Evolutionary conservation across 2,888 invertebrate species (phyloP).

Genomic region (Spodoptera exigua): DNA sequence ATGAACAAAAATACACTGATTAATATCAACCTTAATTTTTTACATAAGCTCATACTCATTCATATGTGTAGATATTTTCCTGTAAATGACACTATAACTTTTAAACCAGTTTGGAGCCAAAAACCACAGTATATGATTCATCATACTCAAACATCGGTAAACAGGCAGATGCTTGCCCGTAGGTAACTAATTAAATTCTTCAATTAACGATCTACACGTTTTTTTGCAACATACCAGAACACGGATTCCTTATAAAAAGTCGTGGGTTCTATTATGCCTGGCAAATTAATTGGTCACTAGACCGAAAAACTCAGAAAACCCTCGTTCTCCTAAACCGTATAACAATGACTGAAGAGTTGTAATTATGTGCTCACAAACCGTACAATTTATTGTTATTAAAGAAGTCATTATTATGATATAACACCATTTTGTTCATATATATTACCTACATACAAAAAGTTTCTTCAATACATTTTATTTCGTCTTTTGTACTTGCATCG

Average conservation of each 20-base stretch:
- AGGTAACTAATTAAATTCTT: not conserved
- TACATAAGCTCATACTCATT: too few relatives aligned
- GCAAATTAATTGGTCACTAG: conserved; percentile 29
- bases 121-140: too few relatives aligned
- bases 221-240: conserved; percentile 32
- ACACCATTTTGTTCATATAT: conserved; percentile 14
- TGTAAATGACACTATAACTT: too few relatives aligned
- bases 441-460: too few relatives aligned
- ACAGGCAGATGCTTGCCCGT: too few relatives aligned
- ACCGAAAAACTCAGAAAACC: conserved; percentile 11
- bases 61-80: too few relatives aligned
- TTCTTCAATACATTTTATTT: conserved; percentile 13
- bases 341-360: conserved; percentile 25
- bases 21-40: too few relatives aligned
- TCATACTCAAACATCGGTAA: too few relatives aligned
- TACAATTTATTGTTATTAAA: conserved; percentile 26
- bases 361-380: conserved; percentile 26
- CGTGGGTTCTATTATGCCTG: conserved; percentile 13
- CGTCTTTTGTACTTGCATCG: not conserved
- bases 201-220: not conserved
- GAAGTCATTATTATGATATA: conserved; percentile 39
- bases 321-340: not conserved
- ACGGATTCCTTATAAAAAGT: conserved; percentile 4
- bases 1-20: too few relatives aligned
- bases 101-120: too few relatives aligned